Percentiles rank a stretch among this genome's conserved stretches.
These are phyloP conservation scores for Mesodorylaimus sp. DNA, from an alignment of 2,888 invertebrate species.

Conservation along the genomic window DNA sequence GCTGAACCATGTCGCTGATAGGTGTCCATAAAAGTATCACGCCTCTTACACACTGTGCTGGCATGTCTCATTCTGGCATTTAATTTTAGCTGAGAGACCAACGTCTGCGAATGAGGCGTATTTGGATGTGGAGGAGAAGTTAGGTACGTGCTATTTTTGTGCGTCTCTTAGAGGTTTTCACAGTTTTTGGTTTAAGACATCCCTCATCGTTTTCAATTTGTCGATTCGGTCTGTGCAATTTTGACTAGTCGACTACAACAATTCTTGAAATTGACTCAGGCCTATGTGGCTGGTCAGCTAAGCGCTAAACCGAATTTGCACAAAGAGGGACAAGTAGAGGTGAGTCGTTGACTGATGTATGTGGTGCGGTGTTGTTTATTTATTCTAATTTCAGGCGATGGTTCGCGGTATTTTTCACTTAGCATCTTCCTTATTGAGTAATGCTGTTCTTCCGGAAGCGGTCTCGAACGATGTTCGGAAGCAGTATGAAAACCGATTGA, in stretches of 20 bases:
- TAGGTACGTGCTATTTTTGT: constrained; percentile 7
- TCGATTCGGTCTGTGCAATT: constrained; percentile 57
- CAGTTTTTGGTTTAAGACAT: constrained; percentile 21
- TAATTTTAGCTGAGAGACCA: constrained; percentile 2
- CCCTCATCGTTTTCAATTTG: constrained; percentile 53
- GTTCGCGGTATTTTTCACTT: constrained; percentile 24
- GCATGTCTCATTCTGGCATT: too few species aligned
- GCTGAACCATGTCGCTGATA: too few species aligned
- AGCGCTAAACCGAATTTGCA: constrained; percentile 41
- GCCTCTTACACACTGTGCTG: too few species aligned
- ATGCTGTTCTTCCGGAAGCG: constrained; percentile 23
- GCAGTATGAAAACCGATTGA: constrained; percentile 20
- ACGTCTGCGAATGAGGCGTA: neutral
- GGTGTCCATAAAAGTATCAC: too few species aligned
- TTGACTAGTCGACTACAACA: constrained; percentile 62
- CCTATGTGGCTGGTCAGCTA: constrained; percentile 75
- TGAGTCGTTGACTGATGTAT: constrained; percentile 10
- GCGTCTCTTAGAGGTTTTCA: neutral
- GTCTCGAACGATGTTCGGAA: constrained; percentile 16
- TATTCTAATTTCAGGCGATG: constrained; percentile 21
- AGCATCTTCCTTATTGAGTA: constrained; percentile 25
- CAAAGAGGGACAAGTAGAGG: constrained; percentile 24
- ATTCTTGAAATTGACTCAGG: constrained; percentile 81
- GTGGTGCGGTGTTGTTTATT: neutral
- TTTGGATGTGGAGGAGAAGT: constrained; percentile 37